phyloP scores from a whole-genome alignment of 2,888 invertebrate species.

The Lasius fuliginosus region DNA sequence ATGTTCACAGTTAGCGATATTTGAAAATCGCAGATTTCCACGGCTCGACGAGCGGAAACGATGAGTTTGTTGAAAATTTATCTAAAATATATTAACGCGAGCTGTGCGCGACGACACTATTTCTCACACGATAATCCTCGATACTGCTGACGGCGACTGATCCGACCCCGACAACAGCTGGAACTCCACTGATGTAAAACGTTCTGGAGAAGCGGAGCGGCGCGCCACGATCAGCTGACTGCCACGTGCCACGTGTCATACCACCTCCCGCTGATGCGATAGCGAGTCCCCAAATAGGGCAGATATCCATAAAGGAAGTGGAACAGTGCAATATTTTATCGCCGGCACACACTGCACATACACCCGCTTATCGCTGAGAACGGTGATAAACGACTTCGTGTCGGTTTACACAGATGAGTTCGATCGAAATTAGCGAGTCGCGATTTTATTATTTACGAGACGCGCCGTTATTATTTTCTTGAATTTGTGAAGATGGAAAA shows the following conservation, averaged over 20 bases:
- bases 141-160: too few relatives aligned
- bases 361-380: neutral
- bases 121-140: too few relatives aligned
- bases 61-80: too few relatives aligned
- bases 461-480: neutral
- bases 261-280: neutral
- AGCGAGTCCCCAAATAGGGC: neutral
- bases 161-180: constrained; percentile 36
- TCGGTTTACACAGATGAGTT: neutral
- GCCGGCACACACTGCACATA: neutral
- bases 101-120: too few relatives aligned
- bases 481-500: neutral
- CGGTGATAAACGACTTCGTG: neutral
- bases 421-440: neutral
- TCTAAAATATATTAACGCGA: too few relatives aligned
- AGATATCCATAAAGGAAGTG: constrained; percentile 1
- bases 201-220: neutral
- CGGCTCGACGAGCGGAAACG: neutral
- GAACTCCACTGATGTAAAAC: constrained; percentile 10
- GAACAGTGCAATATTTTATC: neutral
- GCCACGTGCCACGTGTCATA: neutral
- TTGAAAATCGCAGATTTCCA: neutral
- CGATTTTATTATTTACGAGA: neutral
- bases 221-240: neutral
- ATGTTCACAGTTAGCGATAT: neutral